Evolutionary conservation across 1,140 invertebrate species (phyloP), one percentile per base, ranked within the genome.

Genomic region (Dreissena polymorpha): DNA sequence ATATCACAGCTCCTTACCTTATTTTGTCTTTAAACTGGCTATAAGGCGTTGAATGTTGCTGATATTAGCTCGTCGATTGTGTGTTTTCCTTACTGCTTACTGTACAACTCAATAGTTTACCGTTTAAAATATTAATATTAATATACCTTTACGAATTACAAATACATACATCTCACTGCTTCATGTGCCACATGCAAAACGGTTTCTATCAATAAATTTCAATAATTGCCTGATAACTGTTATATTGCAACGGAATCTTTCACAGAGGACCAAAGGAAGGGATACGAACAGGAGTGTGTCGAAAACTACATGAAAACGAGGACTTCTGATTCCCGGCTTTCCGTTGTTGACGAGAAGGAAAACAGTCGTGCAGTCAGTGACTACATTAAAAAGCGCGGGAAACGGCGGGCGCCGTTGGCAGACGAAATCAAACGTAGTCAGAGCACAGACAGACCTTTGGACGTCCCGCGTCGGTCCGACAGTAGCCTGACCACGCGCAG

Each of bases 401-500:
- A 85, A 55, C 75, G 72, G 27, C 65, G 80, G 29, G 68, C 70
- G 10, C 75, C 64, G 21, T 65, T 78, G 0, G 72, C 80, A 23
- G 84, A 84, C 50, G 81, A 82, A 16, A 65, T 60, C 13, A 81
- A 67, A 23, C 72, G 86, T 12, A 89, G 86, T 60, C 74, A 78
- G 55, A 87, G 85, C 10, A 70, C 85, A 16, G 86, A 84, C 65
- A 85, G 86, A 51, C 84, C 81, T 13, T 78, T 82, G 1, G 64
- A 76, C 12, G 72, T 71, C 18, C 74, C 49, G 12, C 72, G 67
- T 39, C 74, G 68, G 0, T 85, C 89, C 6, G 82, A 79, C 50
- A 88, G 86, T 64, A 83, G 79, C 29, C 82, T 86, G 67, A 86
- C 78, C 7, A 84, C 87, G 0, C 68, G 89, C 67, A 90, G 89